phyloP scores from a whole-genome alignment of 2,113 vertebrate species.

The Fulica atra region DNA sequence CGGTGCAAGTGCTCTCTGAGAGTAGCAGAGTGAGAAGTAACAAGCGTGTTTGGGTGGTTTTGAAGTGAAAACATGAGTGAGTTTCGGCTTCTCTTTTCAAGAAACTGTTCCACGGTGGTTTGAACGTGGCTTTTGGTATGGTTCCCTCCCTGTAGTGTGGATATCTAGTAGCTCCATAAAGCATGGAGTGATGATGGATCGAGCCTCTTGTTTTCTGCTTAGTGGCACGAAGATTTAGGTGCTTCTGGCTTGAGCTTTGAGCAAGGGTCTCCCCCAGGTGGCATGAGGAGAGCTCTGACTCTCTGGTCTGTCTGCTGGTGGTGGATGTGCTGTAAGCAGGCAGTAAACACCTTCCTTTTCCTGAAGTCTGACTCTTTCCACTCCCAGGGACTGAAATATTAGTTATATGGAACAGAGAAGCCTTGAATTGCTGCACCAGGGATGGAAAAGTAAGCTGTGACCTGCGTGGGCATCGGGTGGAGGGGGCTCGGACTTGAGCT shows the following conservation, averaged over 20 bases:
- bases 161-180: neutral
- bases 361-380: neutral
- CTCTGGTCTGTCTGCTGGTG: neutral
- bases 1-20: neutral
- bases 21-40: neutral
- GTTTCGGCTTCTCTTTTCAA: neutral
- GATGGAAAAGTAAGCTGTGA: neutral
- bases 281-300: neutral
- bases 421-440: neutral
- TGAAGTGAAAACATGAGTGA: rapidly evolving
- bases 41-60: neutral
- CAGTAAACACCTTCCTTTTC: neutral
- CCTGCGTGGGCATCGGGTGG: rapidly evolving
- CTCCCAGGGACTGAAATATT: neutral
- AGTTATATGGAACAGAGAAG: neutral
- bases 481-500: neutral
- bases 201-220: neutral
- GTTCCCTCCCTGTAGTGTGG: neutral
- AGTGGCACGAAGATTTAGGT: neutral
- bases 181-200: neutral
- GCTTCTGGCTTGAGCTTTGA: neutral
- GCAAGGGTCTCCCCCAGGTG: neutral
- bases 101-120: rapidly evolving
- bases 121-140: neutral
- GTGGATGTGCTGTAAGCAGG: neutral